A percentile compares a stretch with the other conserved stretches of the same genome.
phyloP scores from a whole-genome alignment of 2,797 vertebrate species.

The Schizothorax lantsangensis region DNA sequence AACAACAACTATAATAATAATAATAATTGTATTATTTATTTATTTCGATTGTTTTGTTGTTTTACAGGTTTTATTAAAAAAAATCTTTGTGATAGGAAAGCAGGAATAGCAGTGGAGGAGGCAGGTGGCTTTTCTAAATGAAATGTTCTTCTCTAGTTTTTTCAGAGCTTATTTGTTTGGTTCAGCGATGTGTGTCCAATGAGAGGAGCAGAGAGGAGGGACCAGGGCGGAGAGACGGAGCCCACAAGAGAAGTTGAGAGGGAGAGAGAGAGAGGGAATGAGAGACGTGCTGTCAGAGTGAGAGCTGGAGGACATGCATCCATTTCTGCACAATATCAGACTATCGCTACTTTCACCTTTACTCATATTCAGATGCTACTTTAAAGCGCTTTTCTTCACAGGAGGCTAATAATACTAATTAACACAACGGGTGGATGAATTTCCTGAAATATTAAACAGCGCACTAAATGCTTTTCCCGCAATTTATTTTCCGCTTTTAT shows the following conservation, averaged over 20 bases:
- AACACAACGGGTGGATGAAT: slow-evolving; percentile 29
- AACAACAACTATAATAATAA: not conserved
- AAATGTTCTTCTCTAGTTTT: slow-evolving; percentile 63
- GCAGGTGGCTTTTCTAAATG: slow-evolving; percentile 26
- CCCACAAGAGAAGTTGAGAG: slow-evolving; percentile 63
- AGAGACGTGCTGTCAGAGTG: slow-evolving; percentile 71
- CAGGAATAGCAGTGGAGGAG: not conserved
- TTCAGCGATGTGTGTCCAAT: slow-evolving; percentile 72
- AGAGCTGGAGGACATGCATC: slow-evolving; percentile 64
- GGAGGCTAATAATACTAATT: not conserved
- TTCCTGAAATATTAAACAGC: slow-evolving; percentile 16
- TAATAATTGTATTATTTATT: not conserved
- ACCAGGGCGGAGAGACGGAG: slow-evolving; percentile 59
- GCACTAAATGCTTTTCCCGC: not conserved
- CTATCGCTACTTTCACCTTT: slow-evolving; percentile 36
- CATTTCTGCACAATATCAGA: slow-evolving; percentile 57
- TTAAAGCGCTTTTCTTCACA: slow-evolving; percentile 15
- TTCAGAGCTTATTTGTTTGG: slow-evolving; percentile 62
- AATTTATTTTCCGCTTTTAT: slow-evolving; percentile 19
- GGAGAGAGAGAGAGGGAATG: slow-evolving; percentile 55
- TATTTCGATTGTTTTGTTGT: not conserved
- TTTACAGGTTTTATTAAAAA: not conserved
- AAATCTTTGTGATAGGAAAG: not conserved
- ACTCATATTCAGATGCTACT: not conserved
- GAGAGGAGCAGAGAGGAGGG: slow-evolving; percentile 68